Evolutionary conservation across 2,888 invertebrate species (phyloP).

Genomic region (Halictus quadricinctus): DNA sequence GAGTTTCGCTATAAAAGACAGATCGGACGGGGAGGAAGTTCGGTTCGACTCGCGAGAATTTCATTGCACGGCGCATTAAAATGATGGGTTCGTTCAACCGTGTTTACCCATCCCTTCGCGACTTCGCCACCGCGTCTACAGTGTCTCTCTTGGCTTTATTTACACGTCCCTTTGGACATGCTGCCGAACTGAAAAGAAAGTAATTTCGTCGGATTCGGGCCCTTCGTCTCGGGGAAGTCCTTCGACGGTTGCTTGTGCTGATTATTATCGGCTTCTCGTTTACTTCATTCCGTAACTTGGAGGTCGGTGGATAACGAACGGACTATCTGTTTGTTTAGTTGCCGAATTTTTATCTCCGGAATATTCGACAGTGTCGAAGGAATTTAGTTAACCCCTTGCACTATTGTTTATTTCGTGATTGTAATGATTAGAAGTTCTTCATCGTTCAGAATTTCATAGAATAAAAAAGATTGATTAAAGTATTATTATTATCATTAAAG

Average conservation of each 20-base stretch:
- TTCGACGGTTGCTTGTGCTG: background rate
- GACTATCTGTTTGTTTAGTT: background rate
- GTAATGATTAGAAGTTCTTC: too few species aligned
- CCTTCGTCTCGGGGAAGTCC: background rate
- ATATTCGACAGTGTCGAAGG: too few species aligned
- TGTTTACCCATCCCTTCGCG: slow-evolving; percentile 33
- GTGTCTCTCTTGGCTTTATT: slow-evolving; percentile 40
- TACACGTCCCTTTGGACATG: slow-evolving; percentile 4
- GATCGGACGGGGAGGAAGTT: slow-evolving; percentile 25
- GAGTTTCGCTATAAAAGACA: slow-evolving; percentile 50
- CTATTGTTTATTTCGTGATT: too few species aligned
- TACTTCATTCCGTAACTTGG: background rate
- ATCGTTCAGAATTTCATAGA: too few species aligned
- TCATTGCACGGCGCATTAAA: slow-evolving; percentile 49
- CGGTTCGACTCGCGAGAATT: slow-evolving; percentile 37
- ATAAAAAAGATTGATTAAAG: too few species aligned
- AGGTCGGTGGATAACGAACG: background rate
- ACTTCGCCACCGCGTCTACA: slow-evolving; percentile 11
- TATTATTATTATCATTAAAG: too few species aligned
- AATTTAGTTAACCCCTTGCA: too few species aligned
- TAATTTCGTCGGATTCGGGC: background rate
- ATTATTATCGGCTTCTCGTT: background rate
- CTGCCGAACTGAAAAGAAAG: slow-evolving; percentile 6
- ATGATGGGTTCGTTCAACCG: slow-evolving; percentile 53
- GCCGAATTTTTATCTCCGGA: background rate